Evolutionary conservation across 2,888 invertebrate genomes (phyloP).

Genomic region (Drosophila picticornis): DNA sequence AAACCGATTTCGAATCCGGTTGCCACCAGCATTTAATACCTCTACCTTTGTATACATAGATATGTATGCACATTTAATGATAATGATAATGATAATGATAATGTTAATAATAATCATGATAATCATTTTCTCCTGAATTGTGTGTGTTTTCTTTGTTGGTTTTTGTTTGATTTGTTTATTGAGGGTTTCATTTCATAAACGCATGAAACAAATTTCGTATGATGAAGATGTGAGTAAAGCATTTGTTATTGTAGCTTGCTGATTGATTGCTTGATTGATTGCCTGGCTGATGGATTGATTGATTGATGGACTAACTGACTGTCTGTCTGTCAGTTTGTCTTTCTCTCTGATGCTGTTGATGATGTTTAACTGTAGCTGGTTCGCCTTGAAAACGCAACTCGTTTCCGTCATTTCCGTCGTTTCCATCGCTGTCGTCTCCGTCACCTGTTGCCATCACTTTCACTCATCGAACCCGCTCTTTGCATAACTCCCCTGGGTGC

Average conservation of each 20-base stretch:
- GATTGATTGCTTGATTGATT: slow-evolving; percentile 23
- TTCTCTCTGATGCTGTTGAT: neutral
- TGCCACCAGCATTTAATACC: slow-evolving; percentile 43
- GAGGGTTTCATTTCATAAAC: slow-evolving; percentile 48
- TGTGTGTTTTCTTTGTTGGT: neutral
- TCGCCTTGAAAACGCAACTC: slow-evolving; percentile 66
- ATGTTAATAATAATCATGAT: slow-evolving; percentile 38
- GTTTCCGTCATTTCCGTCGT: slow-evolving; percentile 58
- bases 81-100: slow-evolving; percentile 15
- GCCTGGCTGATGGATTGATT: slow-evolving; percentile 33
- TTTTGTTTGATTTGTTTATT: slow-evolving; percentile 16
- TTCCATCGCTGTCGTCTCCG: slow-evolving; percentile 1
- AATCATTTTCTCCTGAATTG: slow-evolving; percentile 38
- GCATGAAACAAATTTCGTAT: slow-evolving; percentile 24
- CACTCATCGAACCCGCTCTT: slow-evolving; percentile 43
- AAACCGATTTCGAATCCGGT: slow-evolving; percentile 54
- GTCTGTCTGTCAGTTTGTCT: neutral
- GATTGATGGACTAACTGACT: slow-evolving; percentile 29
- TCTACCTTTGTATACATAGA: slow-evolving; percentile 6
- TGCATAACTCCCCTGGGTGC: slow-evolving; percentile 54
- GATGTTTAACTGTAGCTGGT: slow-evolving; percentile 32
- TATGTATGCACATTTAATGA: neutral
- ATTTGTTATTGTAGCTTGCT: slow-evolving; percentile 8
- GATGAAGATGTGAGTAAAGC: slow-evolving; percentile 32
- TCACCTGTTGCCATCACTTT: slow-evolving; percentile 66